These are phyloP conservation scores for Etheostoma perlongum DNA, from an alignment of 2,797 vertebrate species.

Conservation along the genomic window DNA sequence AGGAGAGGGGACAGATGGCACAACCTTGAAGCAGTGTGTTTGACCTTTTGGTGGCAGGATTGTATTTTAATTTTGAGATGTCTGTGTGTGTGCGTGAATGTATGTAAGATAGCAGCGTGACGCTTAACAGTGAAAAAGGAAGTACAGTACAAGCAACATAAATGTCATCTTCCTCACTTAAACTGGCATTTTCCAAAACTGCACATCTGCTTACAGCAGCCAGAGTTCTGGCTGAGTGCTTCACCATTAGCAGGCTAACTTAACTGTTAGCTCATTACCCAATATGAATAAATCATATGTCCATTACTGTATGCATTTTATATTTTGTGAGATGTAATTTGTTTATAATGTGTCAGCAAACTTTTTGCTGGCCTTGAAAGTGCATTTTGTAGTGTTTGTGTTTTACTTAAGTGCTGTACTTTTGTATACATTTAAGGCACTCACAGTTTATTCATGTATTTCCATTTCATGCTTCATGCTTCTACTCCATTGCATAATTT, in stretches of 20 bases:
- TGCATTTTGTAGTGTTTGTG: not conserved
- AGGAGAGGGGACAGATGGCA: not conserved
- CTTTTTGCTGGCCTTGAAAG: not conserved
- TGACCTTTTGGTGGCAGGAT: constrained; percentile 57
- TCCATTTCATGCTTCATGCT: not conserved
- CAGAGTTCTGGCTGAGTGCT: constrained; percentile 12
- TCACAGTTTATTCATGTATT: not conserved
- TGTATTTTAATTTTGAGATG: constrained; percentile 34
- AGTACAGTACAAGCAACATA: constrained; percentile 3
- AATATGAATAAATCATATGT: constrained; percentile 58
- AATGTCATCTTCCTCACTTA: constrained; percentile 33
- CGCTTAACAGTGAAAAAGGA: not conserved
- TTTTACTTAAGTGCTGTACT: not conserved
- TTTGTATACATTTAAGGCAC: not conserved
- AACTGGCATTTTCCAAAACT: constrained; percentile 7
- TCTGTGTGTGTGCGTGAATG: not conserved
- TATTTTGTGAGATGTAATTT: constrained; percentile 10
- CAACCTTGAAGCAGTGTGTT: constrained; percentile 20
- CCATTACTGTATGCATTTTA: constrained; percentile 44
- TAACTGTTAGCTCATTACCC: not conserved
- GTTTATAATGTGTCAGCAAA: constrained; percentile 27
- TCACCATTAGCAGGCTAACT: constrained; percentile 15
- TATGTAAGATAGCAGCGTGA: constrained; percentile 11
- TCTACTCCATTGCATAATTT: not conserved
- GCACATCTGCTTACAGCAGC: constrained; percentile 4